Evolutionary conservation across 1,140 invertebrate species (phyloP), one percentile per base, ranked within the genome.

Genomic region (Drosophila azteca): DNA sequence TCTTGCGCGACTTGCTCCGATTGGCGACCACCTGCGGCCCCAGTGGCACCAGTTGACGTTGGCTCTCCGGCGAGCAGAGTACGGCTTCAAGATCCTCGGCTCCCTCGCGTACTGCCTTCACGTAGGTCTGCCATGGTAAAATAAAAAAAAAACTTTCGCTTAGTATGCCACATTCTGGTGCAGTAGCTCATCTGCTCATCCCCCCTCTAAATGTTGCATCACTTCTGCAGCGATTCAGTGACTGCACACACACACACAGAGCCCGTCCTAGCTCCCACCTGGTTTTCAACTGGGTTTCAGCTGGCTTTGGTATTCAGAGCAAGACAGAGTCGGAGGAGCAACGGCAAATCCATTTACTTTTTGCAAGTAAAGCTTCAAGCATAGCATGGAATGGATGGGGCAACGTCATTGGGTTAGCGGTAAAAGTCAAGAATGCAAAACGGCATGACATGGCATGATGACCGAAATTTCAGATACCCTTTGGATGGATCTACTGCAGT

Each of bases 11-110:
- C 69, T 95, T 95, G 68, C 94, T 94, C 3, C 95, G 95, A 80
- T 96, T 96, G 78, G 95, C 95, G n/a, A 97, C 93, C 51, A 97
- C 90, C 64, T 94, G 93, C 0, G 95, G 95, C 44, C 95, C 95
- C 1, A 93, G 93, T 11, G 94, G 93, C 43, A 94, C 94, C 74
- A 95, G 69, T 62, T 94, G 93, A 61, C 94, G 81, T 26, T 87
- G 83, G 49, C 60, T 94, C 93, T 45, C 93, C 93, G 73, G 93
- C 90, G 85, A 93, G 93, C 78, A 78, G 41, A 97, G 92, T 57
- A 95, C 94, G 85, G 94, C 93, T 64, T 95, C 93, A 17, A 96
- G 92, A 90, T 96, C 95, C 57, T 94, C 93, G 35, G 92, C 90
- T 70, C 95, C 95, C 43, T 91, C 94, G 41, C 94, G 94, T 65